Conservation (phyloP, 64 coral and sea anemone genomes). For the Montipora efflorescens region DNA sequence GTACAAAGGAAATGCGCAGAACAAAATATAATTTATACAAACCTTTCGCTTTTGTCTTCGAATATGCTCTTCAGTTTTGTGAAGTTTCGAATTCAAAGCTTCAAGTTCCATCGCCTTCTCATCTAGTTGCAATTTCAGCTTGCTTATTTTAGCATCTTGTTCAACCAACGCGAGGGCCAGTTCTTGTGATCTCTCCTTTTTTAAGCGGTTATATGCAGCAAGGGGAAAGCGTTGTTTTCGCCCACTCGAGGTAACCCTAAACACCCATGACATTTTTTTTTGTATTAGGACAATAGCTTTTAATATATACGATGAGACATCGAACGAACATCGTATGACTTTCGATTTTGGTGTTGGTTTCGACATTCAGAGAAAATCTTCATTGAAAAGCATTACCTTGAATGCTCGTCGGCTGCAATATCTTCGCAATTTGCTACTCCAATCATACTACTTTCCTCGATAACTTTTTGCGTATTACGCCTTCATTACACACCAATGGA, state of each 20-base stretch:
- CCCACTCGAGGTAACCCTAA: constrained; percentile 18
- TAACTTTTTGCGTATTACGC: too few species aligned
- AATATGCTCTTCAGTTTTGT: constrained; percentile 6
- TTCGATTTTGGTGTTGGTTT: constrained; percentile 41
- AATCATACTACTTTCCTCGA: not conserved
- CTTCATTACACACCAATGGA: too few species aligned
- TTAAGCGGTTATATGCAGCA: constrained; percentile 17
- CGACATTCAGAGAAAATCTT: constrained; percentile 5
- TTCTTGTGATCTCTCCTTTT: constrained; percentile 29
- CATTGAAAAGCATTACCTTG: too few species aligned
- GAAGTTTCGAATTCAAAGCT: constrained; percentile 32
- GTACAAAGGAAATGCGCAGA: not conserved
- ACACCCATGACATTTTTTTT: constrained; percentile 2
- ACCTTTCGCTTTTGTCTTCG: constrained; percentile 50
- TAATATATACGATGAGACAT: not conserved
- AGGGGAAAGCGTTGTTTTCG: not conserved
- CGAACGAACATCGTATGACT: too few species aligned
- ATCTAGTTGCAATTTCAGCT: not conserved
- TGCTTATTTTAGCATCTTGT: constrained; percentile 8
- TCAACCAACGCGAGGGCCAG: constrained; percentile 8
- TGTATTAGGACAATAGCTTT: too few species aligned
- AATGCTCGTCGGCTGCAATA: too few species aligned
- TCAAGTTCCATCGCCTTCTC: constrained; percentile 6
- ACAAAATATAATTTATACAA: not conserved
- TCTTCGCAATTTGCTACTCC: not conserved